Evolutionary conservation across 2,888 invertebrate species (phyloP).

Genomic region (Amblyjoppa proteus): DNA sequence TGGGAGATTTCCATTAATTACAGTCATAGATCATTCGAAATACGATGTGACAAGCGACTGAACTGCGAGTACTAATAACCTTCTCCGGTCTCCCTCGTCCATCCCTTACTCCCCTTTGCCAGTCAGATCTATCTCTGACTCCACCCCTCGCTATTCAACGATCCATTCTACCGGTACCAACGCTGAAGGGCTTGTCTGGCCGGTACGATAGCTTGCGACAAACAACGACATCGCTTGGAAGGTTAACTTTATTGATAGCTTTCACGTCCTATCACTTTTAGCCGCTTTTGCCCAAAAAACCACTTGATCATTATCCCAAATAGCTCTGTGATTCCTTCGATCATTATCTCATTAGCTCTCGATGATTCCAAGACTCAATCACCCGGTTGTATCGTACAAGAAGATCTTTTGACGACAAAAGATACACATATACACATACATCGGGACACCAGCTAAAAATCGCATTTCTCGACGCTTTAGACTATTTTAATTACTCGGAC

Average conservation of each 20-base stretch:
- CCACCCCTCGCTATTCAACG: conserved; percentile 62
- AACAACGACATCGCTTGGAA: conserved; percentile 51
- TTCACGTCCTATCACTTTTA: conserved; percentile 16
- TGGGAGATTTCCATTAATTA: conserved; percentile 80
- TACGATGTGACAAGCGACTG: conserved; percentile 78
- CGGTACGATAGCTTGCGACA: conserved; percentile 49
- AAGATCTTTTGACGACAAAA: too few species aligned
- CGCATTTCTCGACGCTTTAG: too few species aligned
- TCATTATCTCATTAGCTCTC: background rate
- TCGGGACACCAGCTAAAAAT: too few species aligned
- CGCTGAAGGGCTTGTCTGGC: conserved; percentile 50
- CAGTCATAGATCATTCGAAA: conserved; percentile 79
- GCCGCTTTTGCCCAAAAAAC: background rate
- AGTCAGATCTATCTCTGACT: conserved; percentile 33
- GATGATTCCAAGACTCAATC: too few species aligned
- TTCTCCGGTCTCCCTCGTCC: conserved; percentile 63
- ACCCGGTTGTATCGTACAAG: too few species aligned
- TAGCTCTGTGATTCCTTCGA: background rate
- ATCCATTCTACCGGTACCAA: conserved; percentile 60
- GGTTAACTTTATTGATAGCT: conserved; percentile 24
- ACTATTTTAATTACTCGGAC: too few species aligned
- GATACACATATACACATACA: too few species aligned
- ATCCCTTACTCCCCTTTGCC: conserved; percentile 16
- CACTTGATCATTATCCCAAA: conserved; percentile 28
- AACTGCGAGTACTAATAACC: conserved; percentile 63